phyloP scores from a whole-genome alignment of 1,140 invertebrate genomes.

The Penaeus chinensis region DNA sequence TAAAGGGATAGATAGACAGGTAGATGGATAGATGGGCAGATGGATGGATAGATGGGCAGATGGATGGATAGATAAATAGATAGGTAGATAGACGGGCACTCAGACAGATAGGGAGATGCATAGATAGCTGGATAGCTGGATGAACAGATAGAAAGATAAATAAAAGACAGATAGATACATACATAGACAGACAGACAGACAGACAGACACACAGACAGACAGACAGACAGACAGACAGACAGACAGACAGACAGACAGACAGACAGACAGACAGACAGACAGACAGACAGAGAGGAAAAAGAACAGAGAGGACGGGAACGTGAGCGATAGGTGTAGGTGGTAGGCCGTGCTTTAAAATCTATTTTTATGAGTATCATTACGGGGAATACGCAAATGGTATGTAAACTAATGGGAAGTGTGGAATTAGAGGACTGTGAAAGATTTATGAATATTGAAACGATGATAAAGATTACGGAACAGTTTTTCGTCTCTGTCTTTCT shows the following conservation, averaged over 20 bases:
- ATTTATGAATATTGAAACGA: too few species aligned
- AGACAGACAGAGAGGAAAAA: not conserved
- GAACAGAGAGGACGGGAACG: slow-evolving; percentile 12
- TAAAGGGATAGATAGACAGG: not conserved
- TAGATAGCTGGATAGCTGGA: not conserved
- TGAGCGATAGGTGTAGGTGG: not conserved
- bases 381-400: too few species aligned
- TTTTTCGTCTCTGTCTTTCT: not conserved
- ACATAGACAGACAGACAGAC: not conserved
- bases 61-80: slow-evolving; percentile 5
- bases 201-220: not conserved
- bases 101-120: not conserved
- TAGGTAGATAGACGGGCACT: not conserved
- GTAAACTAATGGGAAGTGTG: too few species aligned
- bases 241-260: not conserved
- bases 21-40: not conserved
- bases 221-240: too few species aligned
- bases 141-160: not conserved
- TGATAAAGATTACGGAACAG: not conserved
- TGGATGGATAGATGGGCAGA: not conserved
- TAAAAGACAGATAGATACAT: not conserved
- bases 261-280: not conserved
- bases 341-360: not conserved
- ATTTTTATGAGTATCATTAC: too few species aligned
- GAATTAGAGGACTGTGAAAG: too few species aligned